These are phyloP conservation scores for Mamestra brassicae DNA, from an alignment of 2,888 invertebrate genomes.

Conservation along the genomic window DNA sequence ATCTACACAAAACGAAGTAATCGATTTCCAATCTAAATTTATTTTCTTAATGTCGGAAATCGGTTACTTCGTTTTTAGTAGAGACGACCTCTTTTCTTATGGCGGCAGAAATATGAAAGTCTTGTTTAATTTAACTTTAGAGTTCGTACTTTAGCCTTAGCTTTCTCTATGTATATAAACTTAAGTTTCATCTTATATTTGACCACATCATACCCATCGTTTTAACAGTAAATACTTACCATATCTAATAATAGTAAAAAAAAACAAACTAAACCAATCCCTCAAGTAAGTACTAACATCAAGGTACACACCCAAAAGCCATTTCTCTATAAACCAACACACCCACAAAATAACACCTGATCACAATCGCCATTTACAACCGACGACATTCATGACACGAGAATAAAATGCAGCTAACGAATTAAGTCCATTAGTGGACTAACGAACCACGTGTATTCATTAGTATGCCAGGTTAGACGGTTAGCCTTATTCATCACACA, in stretches of 20 bases:
- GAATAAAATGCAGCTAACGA: constrained; percentile 62
- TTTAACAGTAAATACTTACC: neutral
- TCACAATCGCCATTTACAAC: constrained; percentile 56
- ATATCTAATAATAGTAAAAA: constrained; percentile 1
- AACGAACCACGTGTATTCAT: constrained; percentile 75
- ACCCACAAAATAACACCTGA: constrained; percentile 52
- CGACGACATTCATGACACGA: constrained; percentile 50
- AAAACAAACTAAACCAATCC: constrained; percentile 44
- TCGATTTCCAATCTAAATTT: too few relatives aligned
- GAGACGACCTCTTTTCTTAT: too few relatives aligned
- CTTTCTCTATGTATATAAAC: too few relatives aligned
- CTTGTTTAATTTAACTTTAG: too few relatives aligned
- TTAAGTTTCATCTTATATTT: too few relatives aligned
- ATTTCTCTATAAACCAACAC: constrained; percentile 47
- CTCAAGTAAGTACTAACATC: constrained; percentile 29
- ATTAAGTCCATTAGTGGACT: constrained; percentile 70
- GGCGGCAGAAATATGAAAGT: too few relatives aligned
- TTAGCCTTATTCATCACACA: constrained; percentile 81
- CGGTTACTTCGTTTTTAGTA: too few relatives aligned
- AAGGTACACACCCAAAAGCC: constrained; percentile 55
- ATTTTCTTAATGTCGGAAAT: too few relatives aligned
- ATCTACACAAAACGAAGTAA: too few relatives aligned
- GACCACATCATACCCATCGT: neutral
- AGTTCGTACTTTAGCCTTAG: too few relatives aligned
- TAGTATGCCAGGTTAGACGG: constrained; percentile 78